A percentile compares a stretch with the other conserved stretches of the same genome.
Evolutionary conservation across 2,113 vertebrate genomes (phyloP).

Genomic region (Mellivora capensis): DNA sequence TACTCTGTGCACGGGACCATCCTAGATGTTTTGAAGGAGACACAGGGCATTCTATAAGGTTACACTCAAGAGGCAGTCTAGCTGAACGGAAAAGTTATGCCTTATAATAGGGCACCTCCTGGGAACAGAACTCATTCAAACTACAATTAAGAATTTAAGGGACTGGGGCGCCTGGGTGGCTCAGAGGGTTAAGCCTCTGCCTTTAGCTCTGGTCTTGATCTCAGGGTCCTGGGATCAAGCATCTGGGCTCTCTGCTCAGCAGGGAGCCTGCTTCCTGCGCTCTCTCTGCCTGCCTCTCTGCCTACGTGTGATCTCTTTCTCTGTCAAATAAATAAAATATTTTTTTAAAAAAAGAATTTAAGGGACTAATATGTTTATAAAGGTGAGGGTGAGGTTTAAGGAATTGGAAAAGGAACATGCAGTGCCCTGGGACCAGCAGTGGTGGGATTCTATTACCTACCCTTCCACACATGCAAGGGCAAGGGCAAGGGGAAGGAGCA

Average conservation of each 20-base stretch:
- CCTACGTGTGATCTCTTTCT: too few relatives aligned
- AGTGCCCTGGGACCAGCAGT: background rate
- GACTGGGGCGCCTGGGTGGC: too few relatives aligned
- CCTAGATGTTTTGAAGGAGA: background rate
- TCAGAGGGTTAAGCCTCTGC: too few relatives aligned
- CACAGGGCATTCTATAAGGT: background rate
- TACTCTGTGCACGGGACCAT: background rate
- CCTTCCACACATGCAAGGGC: too few relatives aligned
- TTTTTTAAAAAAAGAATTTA: background rate
- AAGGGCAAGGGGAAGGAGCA: background rate
- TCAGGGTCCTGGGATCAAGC: too few relatives aligned
- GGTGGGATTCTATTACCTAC: background rate
- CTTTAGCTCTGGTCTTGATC: too few relatives aligned
- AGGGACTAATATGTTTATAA: background rate
- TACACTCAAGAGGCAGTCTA: background rate
- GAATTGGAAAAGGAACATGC: background rate
- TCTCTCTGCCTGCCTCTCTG: too few relatives aligned
- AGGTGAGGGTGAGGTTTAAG: background rate
- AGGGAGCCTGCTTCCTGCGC: too few relatives aligned
- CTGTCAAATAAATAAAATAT: too few relatives aligned
- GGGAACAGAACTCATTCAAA: background rate
- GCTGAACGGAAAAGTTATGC: background rate
- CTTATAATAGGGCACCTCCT: background rate
- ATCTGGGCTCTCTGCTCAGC: too few relatives aligned
- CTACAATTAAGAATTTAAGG: background rate